These are phyloP conservation scores for Eupristina koningsbergeri DNA, from an alignment of 1,140 invertebrate species.

Conservation along the genomic window DNA sequence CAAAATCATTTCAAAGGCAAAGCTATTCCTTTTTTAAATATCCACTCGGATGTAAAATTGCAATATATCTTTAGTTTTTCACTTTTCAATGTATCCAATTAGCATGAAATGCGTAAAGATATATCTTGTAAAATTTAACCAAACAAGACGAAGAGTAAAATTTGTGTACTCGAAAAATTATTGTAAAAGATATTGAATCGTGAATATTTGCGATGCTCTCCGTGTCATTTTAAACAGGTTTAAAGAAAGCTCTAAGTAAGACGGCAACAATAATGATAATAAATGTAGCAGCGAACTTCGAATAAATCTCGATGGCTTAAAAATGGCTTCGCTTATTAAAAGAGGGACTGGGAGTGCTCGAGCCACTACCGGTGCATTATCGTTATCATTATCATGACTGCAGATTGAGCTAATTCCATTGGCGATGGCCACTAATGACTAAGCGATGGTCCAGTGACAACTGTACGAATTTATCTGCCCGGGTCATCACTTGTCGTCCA, in stretches of 20 bases:
- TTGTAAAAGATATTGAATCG: background rate
- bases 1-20: background rate
- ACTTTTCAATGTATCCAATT: background rate
- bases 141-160: background rate
- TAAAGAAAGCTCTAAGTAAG: too few relatives aligned
- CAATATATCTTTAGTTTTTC: background rate
- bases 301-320: too few relatives aligned
- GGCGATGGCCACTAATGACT: conserved; percentile 5
- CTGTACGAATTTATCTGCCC: conserved; percentile 31
- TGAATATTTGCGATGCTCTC: background rate
- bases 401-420: background rate
- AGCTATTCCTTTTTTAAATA: background rate
- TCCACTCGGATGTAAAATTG: background rate
- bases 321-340: too few relatives aligned
- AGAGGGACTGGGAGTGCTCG: too few relatives aligned
- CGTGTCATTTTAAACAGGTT: too few relatives aligned
- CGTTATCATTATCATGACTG: too few relatives aligned
- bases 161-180: background rate
- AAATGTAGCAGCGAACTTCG: too few relatives aligned
- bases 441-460: conserved; percentile 9
- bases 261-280: too few relatives aligned
- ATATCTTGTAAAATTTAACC: background rate
- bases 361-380: too few relatives aligned
- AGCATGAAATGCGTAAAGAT: background rate
- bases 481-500: conserved; percentile 21